These are phyloP conservation scores for Lepisosteus osseus DNA, from an alignment of 2,113 vertebrate genomes.

Conservation along the genomic window DNA sequence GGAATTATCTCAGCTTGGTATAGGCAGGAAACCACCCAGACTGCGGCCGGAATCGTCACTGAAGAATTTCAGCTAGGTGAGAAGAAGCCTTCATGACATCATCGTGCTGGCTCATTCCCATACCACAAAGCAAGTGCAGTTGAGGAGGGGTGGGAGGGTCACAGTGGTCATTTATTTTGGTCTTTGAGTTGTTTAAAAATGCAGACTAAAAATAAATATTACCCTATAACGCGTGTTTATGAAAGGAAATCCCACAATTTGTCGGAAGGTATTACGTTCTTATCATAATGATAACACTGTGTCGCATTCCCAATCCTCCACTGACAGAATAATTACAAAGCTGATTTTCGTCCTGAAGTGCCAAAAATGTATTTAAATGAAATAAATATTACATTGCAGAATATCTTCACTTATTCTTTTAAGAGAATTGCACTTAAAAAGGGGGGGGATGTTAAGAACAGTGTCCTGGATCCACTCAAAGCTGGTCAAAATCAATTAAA, in stretches of 20 bases:
- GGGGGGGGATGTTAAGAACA: too few species aligned
- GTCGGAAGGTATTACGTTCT: background rate
- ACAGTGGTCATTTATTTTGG: background rate
- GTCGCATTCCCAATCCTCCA: background rate
- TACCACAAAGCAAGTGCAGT: background rate
- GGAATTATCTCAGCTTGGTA: slow-evolving; percentile 33
- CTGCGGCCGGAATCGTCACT: slow-evolving; percentile 43
- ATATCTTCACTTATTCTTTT: too few species aligned
- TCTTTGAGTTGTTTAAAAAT: background rate
- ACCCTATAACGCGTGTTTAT: background rate
- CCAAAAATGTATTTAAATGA: background rate
- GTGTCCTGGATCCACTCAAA: too few species aligned
- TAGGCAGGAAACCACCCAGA: slow-evolving; percentile 63
- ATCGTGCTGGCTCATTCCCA: slow-evolving; percentile 28
- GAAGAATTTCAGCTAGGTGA: slow-evolving; percentile 45
- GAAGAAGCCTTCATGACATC: slow-evolving; percentile 55
- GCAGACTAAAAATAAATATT: background rate
- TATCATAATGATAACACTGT: background rate
- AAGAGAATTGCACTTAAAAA: too few species aligned
- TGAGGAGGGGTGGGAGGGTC: background rate
- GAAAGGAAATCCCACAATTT: background rate
- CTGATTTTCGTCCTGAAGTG: background rate
- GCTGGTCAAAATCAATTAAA: too few species aligned
- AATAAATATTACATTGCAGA: background rate
- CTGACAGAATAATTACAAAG: background rate